Conservation (phyloP, 2,113 vertebrate species). For the Boulengeromyrus knoepffleri region DNA sequence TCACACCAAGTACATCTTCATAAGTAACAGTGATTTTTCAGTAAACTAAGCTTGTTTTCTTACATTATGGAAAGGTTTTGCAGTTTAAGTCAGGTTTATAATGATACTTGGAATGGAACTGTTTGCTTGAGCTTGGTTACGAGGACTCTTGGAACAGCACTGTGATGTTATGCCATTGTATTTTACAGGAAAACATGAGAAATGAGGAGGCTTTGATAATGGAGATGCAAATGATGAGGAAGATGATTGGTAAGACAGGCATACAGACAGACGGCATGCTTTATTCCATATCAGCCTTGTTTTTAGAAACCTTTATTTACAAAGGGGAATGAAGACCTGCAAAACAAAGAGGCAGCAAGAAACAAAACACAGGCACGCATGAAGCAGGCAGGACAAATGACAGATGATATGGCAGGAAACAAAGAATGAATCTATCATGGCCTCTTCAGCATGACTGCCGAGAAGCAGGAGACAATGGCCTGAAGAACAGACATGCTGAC, state of each 20-base stretch:
- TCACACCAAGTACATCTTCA: neutral
- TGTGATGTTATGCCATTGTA: neutral
- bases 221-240: neutral
- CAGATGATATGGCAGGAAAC: slow-evolving; percentile 13
- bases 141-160: neutral
- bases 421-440: neutral
- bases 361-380: neutral
- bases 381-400: slow-evolving; percentile 23
- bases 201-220: neutral
- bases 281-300: slow-evolving; percentile 35
- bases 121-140: neutral
- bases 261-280: slow-evolving; percentile 25
- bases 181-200: neutral
- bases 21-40: neutral
- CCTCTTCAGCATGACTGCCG: neutral
- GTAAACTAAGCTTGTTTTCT: neutral
- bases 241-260: slow-evolving; percentile 9
- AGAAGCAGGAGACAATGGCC: neutral
- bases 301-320: slow-evolving; percentile 16
- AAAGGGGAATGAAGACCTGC: slow-evolving; percentile 29
- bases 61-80: neutral
- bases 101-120: neutral
- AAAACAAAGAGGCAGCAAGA: neutral
- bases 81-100: neutral
- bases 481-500: neutral